Conservation (phyloP, 2,113 vertebrate species). For the Egretta garzetta region DNA sequence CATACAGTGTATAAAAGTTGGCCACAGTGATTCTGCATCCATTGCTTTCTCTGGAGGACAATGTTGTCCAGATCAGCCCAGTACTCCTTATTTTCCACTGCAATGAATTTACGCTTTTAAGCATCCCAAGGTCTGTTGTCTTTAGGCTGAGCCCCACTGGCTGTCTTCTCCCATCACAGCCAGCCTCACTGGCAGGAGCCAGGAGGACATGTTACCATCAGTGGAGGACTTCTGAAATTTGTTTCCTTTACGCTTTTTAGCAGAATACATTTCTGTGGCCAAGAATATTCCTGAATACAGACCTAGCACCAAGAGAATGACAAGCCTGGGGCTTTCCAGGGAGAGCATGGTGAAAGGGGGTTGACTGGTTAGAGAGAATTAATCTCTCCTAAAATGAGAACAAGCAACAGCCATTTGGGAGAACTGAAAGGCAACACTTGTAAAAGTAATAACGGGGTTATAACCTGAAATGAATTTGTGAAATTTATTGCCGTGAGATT, state of each 20-base stretch:
- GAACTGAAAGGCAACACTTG: neutral
- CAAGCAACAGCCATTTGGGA: neutral
- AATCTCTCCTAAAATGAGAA: neutral
- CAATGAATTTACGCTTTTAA: neutral
- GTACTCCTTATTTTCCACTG: neutral
- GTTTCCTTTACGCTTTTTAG: neutral
- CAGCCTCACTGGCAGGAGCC: neutral
- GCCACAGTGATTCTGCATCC: neutral
- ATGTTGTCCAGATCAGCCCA: neutral
- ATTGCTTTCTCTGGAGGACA: neutral
- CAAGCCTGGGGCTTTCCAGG: neutral
- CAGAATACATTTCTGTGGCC: neutral
- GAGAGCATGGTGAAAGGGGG: neutral
- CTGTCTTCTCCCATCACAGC: neutral
- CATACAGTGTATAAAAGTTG: neutral
- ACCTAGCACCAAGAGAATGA: fast-evolving
- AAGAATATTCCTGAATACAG: neutral
- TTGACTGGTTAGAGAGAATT: neutral
- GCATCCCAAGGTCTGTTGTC: neutral
- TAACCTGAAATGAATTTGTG: conserved; percentile 1
- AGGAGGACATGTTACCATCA: neutral
- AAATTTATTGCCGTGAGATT: neutral
- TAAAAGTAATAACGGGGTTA: neutral
- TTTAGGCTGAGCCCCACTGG: neutral
- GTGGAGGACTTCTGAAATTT: neutral